Percentiles rank a stretch among this genome's conserved stretches.
Conservation (phyloP, 2,113 vertebrate species). For the Strigops habroptila region DNA sequence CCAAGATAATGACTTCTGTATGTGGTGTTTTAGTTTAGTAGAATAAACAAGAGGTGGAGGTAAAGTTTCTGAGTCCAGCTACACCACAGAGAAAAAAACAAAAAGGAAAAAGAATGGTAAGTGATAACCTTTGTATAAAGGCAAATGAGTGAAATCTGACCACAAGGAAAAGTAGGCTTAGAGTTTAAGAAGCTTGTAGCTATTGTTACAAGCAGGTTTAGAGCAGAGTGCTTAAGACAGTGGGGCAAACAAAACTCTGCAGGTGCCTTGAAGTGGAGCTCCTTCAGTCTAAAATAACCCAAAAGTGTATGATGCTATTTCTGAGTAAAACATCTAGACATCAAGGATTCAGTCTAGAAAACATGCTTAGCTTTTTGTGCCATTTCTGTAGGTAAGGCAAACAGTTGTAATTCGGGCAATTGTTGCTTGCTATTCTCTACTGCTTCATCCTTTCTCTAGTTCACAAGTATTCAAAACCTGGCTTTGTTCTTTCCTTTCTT, state of each 20-base stretch:
- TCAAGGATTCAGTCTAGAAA: neutral
- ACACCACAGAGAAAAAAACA: fast-evolving
- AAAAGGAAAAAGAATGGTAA: neutral
- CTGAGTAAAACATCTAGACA: neutral
- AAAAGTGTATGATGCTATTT: neutral
- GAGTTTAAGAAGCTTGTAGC: neutral
- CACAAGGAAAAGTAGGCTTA: neutral
- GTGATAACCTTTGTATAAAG: neutral
- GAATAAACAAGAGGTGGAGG: neutral
- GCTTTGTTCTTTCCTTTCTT: neutral
- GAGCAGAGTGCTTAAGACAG: neutral
- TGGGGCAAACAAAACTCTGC: neutral
- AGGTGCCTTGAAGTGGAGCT: neutral
- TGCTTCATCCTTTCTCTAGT: neutral
- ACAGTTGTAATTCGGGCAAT: neutral
- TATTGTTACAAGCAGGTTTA: neutral
- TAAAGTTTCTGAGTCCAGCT: neutral
- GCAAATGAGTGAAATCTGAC: neutral
- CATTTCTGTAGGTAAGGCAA: neutral
- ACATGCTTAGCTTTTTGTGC: neutral
- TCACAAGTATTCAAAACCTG: neutral
- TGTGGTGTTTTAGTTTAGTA: neutral
- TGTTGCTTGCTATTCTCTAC: neutral
- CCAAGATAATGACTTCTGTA: neutral
- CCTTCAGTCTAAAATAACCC: neutral